These are phyloP conservation scores for Drosophila nigritarsus DNA, from an alignment of 2,888 invertebrate species.

Conservation along the genomic window DNA sequence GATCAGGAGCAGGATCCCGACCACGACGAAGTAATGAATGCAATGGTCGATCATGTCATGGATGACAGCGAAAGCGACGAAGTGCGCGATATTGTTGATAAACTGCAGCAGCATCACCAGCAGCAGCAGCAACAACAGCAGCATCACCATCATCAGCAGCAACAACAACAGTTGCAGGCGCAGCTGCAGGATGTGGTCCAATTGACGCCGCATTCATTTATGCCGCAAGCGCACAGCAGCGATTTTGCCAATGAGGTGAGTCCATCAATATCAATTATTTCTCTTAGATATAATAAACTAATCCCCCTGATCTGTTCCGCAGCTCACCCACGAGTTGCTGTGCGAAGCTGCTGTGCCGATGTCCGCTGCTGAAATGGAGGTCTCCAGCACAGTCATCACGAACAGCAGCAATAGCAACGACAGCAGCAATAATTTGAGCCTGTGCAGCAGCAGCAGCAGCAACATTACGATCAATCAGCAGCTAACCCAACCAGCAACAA, in stretches of 20 bases:
- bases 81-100: constrained; percentile 81
- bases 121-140: constrained; percentile 69
- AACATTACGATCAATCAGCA: constrained; percentile 54
- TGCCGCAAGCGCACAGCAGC: constrained; percentile 54
- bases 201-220: constrained; percentile 65
- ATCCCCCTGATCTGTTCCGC: background rate
- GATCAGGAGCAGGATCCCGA: constrained; percentile 58
- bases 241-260: constrained; percentile 74
- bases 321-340: constrained; percentile 86
- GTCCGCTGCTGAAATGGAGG: constrained; percentile 87
- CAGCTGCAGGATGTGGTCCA: constrained; percentile 67
- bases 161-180: constrained; percentile 56
- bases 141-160: constrained; percentile 52
- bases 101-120: constrained; percentile 77
- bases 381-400: constrained; percentile 86
- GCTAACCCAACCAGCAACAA: constrained; percentile 53
- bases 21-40: constrained; percentile 55
- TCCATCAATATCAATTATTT: background rate
- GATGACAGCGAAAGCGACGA: constrained; percentile 68
- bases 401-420: constrained; percentile 84
- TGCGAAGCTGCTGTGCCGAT: constrained; percentile 87
- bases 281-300: background rate
- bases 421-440: constrained; percentile 81
- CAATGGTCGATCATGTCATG: constrained; percentile 59
- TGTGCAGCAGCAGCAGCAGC: constrained; percentile 78